Conservation (phyloP, 92 coral and sea anemone genomes). For the Diadumene lineata region DNA sequence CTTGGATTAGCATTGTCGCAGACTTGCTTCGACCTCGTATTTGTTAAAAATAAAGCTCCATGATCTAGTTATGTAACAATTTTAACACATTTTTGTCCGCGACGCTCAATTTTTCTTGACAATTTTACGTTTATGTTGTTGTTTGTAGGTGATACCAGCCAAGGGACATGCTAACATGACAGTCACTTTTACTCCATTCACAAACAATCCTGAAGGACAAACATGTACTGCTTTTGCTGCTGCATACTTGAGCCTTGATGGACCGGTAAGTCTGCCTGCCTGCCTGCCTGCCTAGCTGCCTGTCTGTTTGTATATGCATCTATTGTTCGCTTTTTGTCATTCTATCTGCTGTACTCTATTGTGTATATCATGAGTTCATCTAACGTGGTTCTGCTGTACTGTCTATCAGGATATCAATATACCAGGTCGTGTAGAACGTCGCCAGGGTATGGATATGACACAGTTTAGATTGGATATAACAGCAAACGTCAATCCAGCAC, state of each 20-base stretch:
- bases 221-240: constrained; percentile 74
- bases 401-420: constrained; percentile 54
- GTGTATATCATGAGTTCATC: no score
- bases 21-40: no score
- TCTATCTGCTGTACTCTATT: background rate
- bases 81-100: no score
- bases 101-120: no score
- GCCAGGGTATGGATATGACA: constrained; percentile 68
- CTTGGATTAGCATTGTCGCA: no score
- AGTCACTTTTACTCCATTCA: constrained; percentile 69
- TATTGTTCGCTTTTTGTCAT: background rate
- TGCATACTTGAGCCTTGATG: constrained; percentile 89
- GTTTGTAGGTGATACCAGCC: constrained; percentile 82
- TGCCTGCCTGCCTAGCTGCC: background rate
- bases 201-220: constrained; percentile 60
- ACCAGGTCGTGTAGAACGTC: constrained; percentile 69
- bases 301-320: background rate
- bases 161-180: constrained; percentile 69
- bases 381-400: background rate
- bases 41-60: no score
- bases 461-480: constrained; percentile 91
- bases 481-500: constrained; percentile 83
- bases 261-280: constrained; percentile 47
- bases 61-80: no score
- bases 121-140: background rate